These are phyloP conservation scores for Coendou prehensilis DNA, from an alignment of 2,797 vertebrate genomes.

Conservation along the genomic window DNA sequence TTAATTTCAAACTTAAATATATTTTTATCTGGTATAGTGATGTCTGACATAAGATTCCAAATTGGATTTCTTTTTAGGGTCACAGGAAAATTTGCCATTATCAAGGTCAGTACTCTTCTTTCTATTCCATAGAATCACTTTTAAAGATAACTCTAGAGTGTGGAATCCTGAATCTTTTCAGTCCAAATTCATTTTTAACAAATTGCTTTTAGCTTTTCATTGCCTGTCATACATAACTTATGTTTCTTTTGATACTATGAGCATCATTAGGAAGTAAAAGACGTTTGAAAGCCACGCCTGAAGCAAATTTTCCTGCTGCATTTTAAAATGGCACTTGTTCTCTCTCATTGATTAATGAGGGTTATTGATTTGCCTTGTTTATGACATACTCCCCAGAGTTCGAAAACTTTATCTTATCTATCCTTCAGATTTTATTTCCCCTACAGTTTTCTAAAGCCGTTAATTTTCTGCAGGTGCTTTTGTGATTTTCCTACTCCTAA, in stretches of 20 bases:
- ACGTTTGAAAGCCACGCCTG: not conserved
- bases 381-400: constrained; percentile 24
- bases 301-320: constrained; percentile 18
- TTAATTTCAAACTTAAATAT: not conserved
- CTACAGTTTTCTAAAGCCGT: constrained; percentile 45
- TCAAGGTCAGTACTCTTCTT: not conserved
- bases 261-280: constrained; percentile 37
- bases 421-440: constrained; percentile 56
- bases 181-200: not conserved
- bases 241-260: not conserved
- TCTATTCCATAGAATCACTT: constrained; percentile 4
- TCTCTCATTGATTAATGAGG: constrained; percentile 46
- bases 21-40: not conserved
- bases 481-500: constrained; percentile 14
- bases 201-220: constrained; percentile 28
- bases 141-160: not conserved
- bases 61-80: constrained; percentile 24
- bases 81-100: constrained; percentile 23
- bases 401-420: constrained; percentile 62
- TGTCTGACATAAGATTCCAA: constrained; percentile 9
- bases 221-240: not conserved
- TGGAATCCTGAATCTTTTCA: constrained; percentile 45
- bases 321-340: constrained; percentile 10
- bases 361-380: constrained; percentile 72
- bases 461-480: constrained; percentile 69